Percentiles rank a stretch among this genome's conserved stretches.
phyloP scores from a whole-genome alignment of 2,888 invertebrate genomes.

The Drosophila koepferae region DNA sequence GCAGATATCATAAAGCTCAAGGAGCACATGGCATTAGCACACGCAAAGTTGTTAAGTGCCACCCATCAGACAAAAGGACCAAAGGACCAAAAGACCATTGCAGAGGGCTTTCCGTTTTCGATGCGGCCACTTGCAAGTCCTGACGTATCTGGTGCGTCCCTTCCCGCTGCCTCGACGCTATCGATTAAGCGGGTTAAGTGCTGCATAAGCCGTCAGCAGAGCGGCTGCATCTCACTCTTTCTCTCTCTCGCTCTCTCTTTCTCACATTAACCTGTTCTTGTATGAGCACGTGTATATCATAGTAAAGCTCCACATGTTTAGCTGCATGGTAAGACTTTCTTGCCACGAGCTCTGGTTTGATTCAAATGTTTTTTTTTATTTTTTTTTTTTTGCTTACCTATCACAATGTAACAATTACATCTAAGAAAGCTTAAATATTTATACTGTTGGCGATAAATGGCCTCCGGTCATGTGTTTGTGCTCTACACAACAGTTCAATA shows the following conservation, averaged over 20 bases:
- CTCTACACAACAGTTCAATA: not conserved
- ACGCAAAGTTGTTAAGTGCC: constrained; percentile 64
- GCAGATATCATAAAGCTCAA: constrained; percentile 44
- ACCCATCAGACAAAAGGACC: constrained; percentile 8
- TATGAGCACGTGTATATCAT: constrained; percentile 38
- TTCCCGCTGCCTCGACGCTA: constrained; percentile 21
- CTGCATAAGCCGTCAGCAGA: constrained; percentile 43
- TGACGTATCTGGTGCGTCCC: constrained; percentile 32
- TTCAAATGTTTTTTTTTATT: not conserved
- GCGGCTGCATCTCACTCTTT: not conserved
- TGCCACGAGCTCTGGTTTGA: not conserved
- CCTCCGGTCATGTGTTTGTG: not conserved
- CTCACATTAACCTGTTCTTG: constrained; percentile 10
- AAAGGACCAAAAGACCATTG: constrained; percentile 9
- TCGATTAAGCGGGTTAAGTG: constrained; percentile 70
- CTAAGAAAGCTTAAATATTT: not conserved
- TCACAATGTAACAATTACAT: not conserved
- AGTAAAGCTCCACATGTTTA: not conserved
- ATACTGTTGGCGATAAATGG: not conserved
- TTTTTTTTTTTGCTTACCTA: not conserved
- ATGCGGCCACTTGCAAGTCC: constrained; percentile 15
- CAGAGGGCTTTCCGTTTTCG: constrained; percentile 26
- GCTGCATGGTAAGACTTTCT: not conserved
- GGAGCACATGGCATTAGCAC: constrained; percentile 33
- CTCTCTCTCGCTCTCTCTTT: not conserved